Percentiles rank a stretch among this genome's conserved stretches.
Conservation (phyloP, 92 coral and sea anemone species). For the Porites evermanni region DNA sequence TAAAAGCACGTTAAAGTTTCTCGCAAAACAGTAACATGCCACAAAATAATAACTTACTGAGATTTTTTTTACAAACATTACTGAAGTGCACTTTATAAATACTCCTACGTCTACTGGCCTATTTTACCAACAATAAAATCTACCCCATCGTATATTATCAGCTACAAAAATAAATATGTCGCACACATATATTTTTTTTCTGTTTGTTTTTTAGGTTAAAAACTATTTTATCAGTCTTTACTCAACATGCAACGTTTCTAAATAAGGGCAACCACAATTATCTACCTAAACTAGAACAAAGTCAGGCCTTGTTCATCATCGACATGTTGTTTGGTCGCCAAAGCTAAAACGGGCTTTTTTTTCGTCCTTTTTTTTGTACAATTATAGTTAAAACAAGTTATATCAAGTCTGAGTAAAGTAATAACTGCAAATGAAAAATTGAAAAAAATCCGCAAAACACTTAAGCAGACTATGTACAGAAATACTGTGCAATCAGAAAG, state of each 20-base stretch:
- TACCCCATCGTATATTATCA: not conserved
- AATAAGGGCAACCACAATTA: constrained; percentile 10
- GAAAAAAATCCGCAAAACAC: constrained; percentile 37
- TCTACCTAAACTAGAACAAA: not conserved
- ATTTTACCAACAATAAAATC: constrained; percentile 24
- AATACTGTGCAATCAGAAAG: not conserved
- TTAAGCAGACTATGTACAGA: constrained; percentile 20
- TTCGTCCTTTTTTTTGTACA: constrained; percentile 3
- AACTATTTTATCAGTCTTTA: constrained; percentile 20
- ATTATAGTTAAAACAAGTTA: constrained; percentile 35
- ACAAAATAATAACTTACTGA: constrained; percentile 24
- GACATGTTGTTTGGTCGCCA: not conserved
- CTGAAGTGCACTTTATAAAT: constrained; percentile 25
- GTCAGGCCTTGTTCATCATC: not conserved
- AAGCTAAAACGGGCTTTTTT: constrained; percentile 22
- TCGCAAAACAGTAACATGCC: constrained; percentile 28
- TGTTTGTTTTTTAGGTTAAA: constrained; percentile 14
- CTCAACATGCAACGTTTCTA: constrained; percentile 7
- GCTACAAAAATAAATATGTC: constrained; percentile 35
- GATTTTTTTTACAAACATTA: not conserved
- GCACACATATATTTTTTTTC: constrained; percentile 15
- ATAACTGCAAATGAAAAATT: constrained; percentile 5
- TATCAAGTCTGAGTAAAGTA: not conserved
- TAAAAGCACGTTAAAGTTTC: constrained; percentile 4
- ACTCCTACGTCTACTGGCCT: not conserved